These are phyloP conservation scores for Trachythela sp. DNA, from an alignment of 64 coral and sea anemone genomes.

Conservation along the genomic window DNA sequence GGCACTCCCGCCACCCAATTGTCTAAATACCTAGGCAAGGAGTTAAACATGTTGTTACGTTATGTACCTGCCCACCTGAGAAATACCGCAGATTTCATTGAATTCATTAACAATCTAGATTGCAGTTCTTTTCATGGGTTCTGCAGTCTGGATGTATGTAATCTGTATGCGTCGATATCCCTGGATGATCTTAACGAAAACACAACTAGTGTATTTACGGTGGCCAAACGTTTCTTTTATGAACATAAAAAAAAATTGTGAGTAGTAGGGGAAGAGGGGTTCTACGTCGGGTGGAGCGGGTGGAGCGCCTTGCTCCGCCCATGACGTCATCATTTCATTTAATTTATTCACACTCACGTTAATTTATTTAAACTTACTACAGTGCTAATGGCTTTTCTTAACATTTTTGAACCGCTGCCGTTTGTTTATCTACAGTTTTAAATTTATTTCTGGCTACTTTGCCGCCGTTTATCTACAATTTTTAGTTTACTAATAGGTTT, in stretches of 20 bases:
- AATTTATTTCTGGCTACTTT: too few relatives aligned
- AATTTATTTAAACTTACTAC: too few relatives aligned
- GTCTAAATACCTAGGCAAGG: conserved; percentile 29
- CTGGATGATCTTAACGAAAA: conserved; percentile 19
- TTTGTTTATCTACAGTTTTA: too few relatives aligned
- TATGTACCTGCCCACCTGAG: conserved; percentile 28
- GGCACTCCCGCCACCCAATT: conserved; percentile 19
- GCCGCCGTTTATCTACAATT: too few relatives aligned
- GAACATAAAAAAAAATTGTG: conserved; percentile 17
- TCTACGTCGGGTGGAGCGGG: too few relatives aligned
- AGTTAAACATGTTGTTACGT: conserved; percentile 8
- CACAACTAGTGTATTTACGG: conserved; percentile 8
- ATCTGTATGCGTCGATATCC: conserved; percentile 25
- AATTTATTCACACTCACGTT: too few relatives aligned
- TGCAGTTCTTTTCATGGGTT: conserved; percentile 6
- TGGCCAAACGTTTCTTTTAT: neutral
- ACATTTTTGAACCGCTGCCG: too few relatives aligned
- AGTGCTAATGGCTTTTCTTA: too few relatives aligned
- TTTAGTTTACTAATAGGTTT: too few relatives aligned
- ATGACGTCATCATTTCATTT: too few relatives aligned
- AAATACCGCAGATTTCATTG: conserved; percentile 35
- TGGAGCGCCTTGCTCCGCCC: too few relatives aligned
- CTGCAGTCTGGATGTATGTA: conserved; percentile 41
- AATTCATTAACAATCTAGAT: conserved; percentile 10
- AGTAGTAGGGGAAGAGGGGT: too few relatives aligned